Percentiles rank a stretch among this genome's conserved stretches.
Evolutionary conservation across 2,888 invertebrate genomes (phyloP).

Genomic region (Rotaria macrura): DNA sequence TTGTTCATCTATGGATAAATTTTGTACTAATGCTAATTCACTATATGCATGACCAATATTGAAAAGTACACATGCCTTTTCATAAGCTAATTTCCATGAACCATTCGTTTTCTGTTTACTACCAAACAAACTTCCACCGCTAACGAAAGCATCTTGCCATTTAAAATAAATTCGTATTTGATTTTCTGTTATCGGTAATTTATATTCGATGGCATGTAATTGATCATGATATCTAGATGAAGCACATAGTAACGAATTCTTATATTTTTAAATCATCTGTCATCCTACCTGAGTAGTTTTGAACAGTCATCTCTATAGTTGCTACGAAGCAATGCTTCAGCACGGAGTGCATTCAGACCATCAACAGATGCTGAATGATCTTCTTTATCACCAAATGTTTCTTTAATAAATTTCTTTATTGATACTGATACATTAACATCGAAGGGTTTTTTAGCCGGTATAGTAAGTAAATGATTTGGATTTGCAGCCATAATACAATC

Average conservation of each 20-base stretch:
- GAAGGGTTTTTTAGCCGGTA: slow-evolving; percentile 30
- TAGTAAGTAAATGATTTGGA: background rate
- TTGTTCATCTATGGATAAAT: slow-evolving; percentile 78
- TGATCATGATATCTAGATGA: slow-evolving; percentile 84
- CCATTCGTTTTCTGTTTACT: slow-evolving; percentile 14
- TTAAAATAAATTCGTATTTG: slow-evolving; percentile 78
- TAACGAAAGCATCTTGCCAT: slow-evolving; percentile 88
- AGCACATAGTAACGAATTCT: too few species aligned
- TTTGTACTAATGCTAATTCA: slow-evolving; percentile 71
- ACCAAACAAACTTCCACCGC: slow-evolving; percentile 27
- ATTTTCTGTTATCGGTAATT: slow-evolving; percentile 83
- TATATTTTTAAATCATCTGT: background rate
- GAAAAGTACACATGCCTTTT: slow-evolving; percentile 84
- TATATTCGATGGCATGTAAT: slow-evolving; percentile 75
- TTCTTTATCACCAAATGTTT: slow-evolving; percentile 30
- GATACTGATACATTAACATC: slow-evolving; percentile 28
- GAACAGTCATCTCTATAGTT: slow-evolving; percentile 15
- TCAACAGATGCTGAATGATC: slow-evolving; percentile 29
- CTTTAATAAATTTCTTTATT: slow-evolving; percentile 27
- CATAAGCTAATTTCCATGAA: slow-evolving; percentile 63
- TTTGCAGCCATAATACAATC: background rate
- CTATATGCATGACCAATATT: slow-evolving; percentile 89
- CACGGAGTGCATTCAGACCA: slow-evolving; percentile 24
- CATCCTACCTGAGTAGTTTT: background rate
- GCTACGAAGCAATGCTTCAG: slow-evolving; percentile 22